A percentile compares a stretch with the other conserved stretches of the same genome.
phyloP scores from a whole-genome alignment of 1,140 invertebrate genomes.

The Octopus sinensis region DNA sequence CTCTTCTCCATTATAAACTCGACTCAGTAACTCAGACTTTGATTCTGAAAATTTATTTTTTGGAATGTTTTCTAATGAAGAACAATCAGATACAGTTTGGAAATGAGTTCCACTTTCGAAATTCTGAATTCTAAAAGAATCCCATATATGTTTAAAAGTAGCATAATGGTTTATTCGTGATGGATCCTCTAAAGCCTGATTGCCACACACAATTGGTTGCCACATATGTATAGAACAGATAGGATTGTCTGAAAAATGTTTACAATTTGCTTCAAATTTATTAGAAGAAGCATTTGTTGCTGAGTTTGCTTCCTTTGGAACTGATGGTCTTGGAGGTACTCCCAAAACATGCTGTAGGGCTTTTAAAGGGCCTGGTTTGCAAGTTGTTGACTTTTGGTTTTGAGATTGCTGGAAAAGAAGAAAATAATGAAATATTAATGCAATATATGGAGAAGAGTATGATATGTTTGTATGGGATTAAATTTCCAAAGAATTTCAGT shows the following conservation, averaged over 20 bases:
- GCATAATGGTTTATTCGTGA: not conserved
- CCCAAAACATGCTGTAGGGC: conserved; percentile 4
- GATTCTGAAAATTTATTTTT: conserved; percentile 14
- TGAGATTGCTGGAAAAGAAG: too few species aligned
- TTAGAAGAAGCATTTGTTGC: not conserved
- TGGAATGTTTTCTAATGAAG: too few species aligned
- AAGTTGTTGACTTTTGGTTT: too few species aligned
- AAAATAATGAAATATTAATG: too few species aligned
- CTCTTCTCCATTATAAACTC: conserved; percentile 32
- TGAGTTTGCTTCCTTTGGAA: not conserved
- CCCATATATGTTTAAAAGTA: conserved; percentile 3
- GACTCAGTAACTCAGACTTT: conserved; percentile 38
- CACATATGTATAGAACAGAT: conserved; percentile 36
- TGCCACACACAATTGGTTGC: conserved; percentile 27
- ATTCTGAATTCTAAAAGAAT: not conserved
- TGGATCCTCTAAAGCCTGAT: not conserved
- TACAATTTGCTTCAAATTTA: not conserved
- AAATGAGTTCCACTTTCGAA: not conserved
- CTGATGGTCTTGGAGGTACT: not conserved
- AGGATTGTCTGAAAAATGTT: conserved; percentile 32
- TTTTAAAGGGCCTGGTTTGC: not conserved
- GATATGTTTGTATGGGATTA: too few species aligned
- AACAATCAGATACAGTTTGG: too few species aligned
- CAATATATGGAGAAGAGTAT: too few species aligned
- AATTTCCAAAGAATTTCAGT: too few species aligned